Conservation (phyloP, 2,888 invertebrate genomes). For the Euplexia lucipara region DNA sequence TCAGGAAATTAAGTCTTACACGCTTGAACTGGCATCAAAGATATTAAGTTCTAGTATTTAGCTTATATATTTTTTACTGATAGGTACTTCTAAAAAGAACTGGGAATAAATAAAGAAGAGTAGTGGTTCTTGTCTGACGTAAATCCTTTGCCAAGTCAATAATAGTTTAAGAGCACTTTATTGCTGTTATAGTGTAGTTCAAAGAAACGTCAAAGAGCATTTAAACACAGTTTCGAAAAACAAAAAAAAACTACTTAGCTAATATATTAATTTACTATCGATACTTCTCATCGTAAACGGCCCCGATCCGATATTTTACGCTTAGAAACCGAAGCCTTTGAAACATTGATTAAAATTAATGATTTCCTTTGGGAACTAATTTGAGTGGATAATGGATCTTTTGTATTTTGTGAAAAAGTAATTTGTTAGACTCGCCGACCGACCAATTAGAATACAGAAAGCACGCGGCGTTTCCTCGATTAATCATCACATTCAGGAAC, state of each 20-base stretch:
- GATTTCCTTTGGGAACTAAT: constrained; percentile 86
- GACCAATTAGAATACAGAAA: constrained; percentile 83
- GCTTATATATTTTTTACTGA: constrained; percentile 43
- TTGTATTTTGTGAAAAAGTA: constrained; percentile 88
- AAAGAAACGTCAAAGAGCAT: constrained; percentile 11
- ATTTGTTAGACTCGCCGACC: constrained; percentile 78
- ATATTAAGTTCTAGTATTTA: constrained; percentile 57
- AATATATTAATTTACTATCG: constrained; percentile 58
- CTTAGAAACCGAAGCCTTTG: constrained; percentile 74
- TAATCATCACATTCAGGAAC: constrained; percentile 75
- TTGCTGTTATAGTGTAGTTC: neutral
- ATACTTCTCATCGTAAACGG: constrained; percentile 41
- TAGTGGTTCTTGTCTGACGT: neutral
- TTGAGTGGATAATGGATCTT: constrained; percentile 89
- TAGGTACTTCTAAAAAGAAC: neutral
- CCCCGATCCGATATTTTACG: constrained; percentile 57
- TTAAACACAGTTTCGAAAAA: constrained; percentile 2
- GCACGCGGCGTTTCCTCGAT: constrained; percentile 75
- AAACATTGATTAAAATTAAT: constrained; percentile 89
- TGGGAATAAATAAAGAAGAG: neutral
- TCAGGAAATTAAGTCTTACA: constrained; percentile 66
- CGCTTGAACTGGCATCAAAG: constrained; percentile 47
- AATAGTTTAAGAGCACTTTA: neutral
- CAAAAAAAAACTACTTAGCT: neutral
- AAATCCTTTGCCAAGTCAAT: neutral